Evolutionary conservation across 2,113 vertebrate species (phyloP), one percentile per base, ranked within the genome.

Genomic region (Sinocyclocheilus rhinocerous): DNA sequence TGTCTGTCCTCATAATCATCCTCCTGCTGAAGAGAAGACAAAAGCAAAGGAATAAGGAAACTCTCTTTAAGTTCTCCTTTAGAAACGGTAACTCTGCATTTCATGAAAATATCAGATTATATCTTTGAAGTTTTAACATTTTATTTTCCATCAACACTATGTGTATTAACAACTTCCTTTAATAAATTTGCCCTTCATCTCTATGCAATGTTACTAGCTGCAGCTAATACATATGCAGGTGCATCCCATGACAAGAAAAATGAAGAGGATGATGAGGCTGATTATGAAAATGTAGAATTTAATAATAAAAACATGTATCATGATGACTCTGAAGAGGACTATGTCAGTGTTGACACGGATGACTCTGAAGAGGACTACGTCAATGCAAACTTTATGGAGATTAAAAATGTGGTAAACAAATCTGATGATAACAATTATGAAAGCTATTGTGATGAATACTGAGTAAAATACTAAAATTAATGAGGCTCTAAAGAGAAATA

Each of bases 1-100:
- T 87, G 4, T 24, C 67, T 22, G 48, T 65, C 42, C 65, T 75
- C 15, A 26, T 50, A 48, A 67, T 76, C 57, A 13, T 89, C 72
- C 67, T 33, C 20, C 22, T 84, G 15, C 24, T 78, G 2, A 82
- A 59, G 72, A 85, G 33, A 52, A 72, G 20, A 22, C 76, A 52
- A 55, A 52, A 50, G 33, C 57, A 20, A 11, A 48, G 42, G 24
- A 24, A 20, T 1, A 39, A 36, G 39, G 36, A 61, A 57, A 36
- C 50, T 39, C 10, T 22, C 6, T 22, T 33, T 1, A 78, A 57
- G 20, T 24, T 33, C 20, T 61, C 55, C 13, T 79, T 61, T 24
- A 39, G 13, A 59, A 79, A 61, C n/a, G 20, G 77, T 79, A 33
- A 36, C 11, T 39, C 11, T 39, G 33, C 20, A 61, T 45, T 45